phyloP scores from a whole-genome alignment of 2,888 invertebrate species.

The Rosalia funebris region DNA sequence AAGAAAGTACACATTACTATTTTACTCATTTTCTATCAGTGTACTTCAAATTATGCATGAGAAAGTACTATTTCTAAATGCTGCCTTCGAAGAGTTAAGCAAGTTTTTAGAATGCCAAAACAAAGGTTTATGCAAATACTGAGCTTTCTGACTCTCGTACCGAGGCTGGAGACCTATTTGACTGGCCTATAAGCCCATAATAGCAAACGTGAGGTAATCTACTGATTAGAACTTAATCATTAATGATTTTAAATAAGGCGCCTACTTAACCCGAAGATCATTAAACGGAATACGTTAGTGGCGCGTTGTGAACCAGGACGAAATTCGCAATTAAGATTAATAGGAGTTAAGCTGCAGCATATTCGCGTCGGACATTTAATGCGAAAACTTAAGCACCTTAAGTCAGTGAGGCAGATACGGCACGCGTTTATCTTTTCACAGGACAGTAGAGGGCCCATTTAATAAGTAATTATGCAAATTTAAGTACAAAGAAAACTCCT shows the following conservation, averaged over 20 bases:
- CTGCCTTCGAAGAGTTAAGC: too few species aligned
- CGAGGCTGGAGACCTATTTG: too few species aligned
- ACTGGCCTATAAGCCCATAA: too few species aligned
- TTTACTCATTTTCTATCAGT: too few species aligned
- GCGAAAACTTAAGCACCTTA: slow-evolving; percentile 46
- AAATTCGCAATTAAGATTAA: slow-evolving; percentile 51
- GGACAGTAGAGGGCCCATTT: slow-evolving; percentile 48
- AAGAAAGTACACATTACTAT: too few species aligned
- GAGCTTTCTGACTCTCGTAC: too few species aligned
- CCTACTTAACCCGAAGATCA: slow-evolving; percentile 35
- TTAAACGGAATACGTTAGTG: slow-evolving; percentile 50
- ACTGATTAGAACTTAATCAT: neutral
- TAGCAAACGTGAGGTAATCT: too few species aligned
- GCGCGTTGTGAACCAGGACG: slow-evolving; percentile 37
- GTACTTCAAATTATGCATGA: too few species aligned
- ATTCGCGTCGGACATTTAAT: slow-evolving; percentile 44
- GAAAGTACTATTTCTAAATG: too few species aligned
- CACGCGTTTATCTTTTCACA: slow-evolving; percentile 51
- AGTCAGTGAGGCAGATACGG: slow-evolving; percentile 48
- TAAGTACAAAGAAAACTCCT: slow-evolving; percentile 41
- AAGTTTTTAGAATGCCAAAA: too few species aligned
- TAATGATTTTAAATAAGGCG: slow-evolving; percentile 35
- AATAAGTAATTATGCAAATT: slow-evolving; percentile 55
- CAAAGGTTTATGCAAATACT: too few species aligned
- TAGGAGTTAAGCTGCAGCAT: slow-evolving; percentile 46